These are phyloP conservation scores for Drosophila paramelanica DNA, from an alignment of 2,888 invertebrate genomes.

Conservation along the genomic window DNA sequence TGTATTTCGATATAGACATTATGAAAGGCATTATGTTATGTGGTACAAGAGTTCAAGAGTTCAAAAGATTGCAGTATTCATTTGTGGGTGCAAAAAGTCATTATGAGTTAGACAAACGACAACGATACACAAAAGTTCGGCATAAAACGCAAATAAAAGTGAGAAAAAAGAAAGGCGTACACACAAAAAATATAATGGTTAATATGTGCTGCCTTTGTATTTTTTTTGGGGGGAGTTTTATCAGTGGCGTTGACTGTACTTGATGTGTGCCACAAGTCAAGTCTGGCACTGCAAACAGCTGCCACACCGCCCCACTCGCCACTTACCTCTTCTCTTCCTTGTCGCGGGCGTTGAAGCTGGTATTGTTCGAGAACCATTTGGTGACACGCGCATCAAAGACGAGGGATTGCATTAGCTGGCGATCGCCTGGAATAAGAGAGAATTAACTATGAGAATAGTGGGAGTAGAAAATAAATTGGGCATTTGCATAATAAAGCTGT, in stretches of 20 bases:
- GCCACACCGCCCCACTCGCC: not conserved
- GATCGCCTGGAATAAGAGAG: slow-evolving; percentile 88
- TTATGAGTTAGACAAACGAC: slow-evolving; percentile 58
- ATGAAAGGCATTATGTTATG: slow-evolving; percentile 73
- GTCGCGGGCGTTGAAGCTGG: slow-evolving; percentile 87
- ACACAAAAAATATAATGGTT: slow-evolving; percentile 74
- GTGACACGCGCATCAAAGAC: slow-evolving; percentile 96
- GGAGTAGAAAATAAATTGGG: not conserved
- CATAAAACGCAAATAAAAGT: slow-evolving; percentile 73
- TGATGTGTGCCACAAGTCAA: slow-evolving; percentile 57
- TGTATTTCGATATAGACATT: slow-evolving; percentile 54
- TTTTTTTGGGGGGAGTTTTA: slow-evolving; percentile 16
- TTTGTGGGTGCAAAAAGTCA: slow-evolving; percentile 68
- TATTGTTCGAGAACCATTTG: slow-evolving; percentile 92
- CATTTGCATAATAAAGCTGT: not conserved
- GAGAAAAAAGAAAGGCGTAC: slow-evolving; percentile 69
- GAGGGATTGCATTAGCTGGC: slow-evolving; percentile 92
- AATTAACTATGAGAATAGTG: not conserved
- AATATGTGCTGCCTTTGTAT: slow-evolving; percentile 55
- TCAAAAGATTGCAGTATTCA: slow-evolving; percentile 58
- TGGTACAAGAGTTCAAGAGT: slow-evolving; percentile 59
- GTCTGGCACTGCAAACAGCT: slow-evolving; percentile 27
- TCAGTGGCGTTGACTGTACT: slow-evolving; percentile 68
- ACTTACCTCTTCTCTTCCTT: slow-evolving; percentile 90
- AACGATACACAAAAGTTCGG: slow-evolving; percentile 54